Base-by-base conservation (phyloP, 2,888 invertebrate genomes). In the Steinernema carpocapsae region DNA sequence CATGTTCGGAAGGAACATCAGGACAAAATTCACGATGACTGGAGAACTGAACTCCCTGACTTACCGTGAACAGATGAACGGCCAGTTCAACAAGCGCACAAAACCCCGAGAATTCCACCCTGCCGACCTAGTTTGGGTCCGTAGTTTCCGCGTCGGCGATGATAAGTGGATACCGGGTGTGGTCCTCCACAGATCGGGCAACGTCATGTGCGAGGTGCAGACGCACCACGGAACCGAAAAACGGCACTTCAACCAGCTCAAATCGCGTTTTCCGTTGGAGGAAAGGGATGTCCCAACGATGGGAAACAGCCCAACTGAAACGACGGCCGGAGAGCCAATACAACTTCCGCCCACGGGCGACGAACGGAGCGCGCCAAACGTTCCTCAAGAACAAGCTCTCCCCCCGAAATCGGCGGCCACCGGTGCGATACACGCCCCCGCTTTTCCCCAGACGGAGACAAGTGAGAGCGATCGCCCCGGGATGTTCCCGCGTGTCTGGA, bases 1-100 rank as follows among this genome's bases (percentile, higher is more conserved):
- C 73, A 77, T 79, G 56, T 22, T 79, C 22, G 78, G 78, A 6
- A 17, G 48, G 43, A 43, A 7, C 10, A 43, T 43, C 14, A 7
- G 43, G 14, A 43, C 43, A 7, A 43, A 43, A 43, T 10, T 43
- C 43, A 43, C 43, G 10, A 43, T 43, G 43, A 43, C 43, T 43
- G 43, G 43, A 14, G 7, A 7, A 43, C 43, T 43, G 10, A 43
- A 43, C 10, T 7, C 43, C 10, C 10, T 43, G 14, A 14, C 7
- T 43, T 43, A 43, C 43, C 43, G 43, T 14, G 10, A 43, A 14
- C 7, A 14, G 10, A 14, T 14, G 7, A 43, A 43, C 10, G 14
- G 14, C 10, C 7, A 43, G 7, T 43, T 43, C 43, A 14, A 43
- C 14, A 43, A 7, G 10, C 43, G 14, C 14, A 7, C 10, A 14